Percentiles rank a stretch among this genome's conserved stretches.
phyloP scores from a whole-genome alignment of 35 echinoderm and acorn worm genomes.

The Heliocidaris erythrogramma region DNA sequence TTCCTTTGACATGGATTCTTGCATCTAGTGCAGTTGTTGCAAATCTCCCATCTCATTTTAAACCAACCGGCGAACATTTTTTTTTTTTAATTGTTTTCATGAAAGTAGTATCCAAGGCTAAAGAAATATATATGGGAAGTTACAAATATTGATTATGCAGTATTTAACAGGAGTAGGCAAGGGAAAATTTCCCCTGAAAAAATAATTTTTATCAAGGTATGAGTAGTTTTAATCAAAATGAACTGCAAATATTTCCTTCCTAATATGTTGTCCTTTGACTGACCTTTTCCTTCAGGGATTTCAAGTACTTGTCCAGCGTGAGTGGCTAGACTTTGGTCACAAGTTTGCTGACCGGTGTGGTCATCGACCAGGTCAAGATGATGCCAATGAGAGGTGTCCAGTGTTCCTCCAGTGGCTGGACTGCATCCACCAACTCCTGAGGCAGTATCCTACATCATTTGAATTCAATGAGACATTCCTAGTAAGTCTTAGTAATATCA shows the following conservation, averaged over 20 bases:
- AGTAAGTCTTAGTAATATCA: conserved; percentile 52
- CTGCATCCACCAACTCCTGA: conserved; percentile 82
- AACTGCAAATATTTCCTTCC: neutral
- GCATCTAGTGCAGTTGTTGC: too few species aligned
- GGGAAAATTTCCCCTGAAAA: too few species aligned
- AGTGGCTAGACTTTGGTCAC: conserved; percentile 93
- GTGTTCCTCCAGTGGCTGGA: conserved; percentile 95
- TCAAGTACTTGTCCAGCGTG: conserved; percentile 83
- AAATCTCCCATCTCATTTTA: too few species aligned
- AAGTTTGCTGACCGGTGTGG: conserved; percentile 93
- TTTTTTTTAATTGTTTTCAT: too few species aligned
- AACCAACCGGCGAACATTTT: too few species aligned
- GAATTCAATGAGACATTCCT: conserved; percentile 96
- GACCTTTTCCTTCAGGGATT: conserved; percentile 58
- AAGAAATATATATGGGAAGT: too few species aligned
- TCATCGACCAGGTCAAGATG: conserved; percentile 72
- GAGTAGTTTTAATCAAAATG: neutral
- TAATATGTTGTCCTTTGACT: neutral
- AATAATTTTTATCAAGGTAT: too few species aligned
- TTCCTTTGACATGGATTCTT: too few species aligned
- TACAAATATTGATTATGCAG: too few species aligned
- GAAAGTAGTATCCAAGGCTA: too few species aligned
- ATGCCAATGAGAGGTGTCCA: conserved; percentile 81
- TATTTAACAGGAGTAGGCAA: too few species aligned
- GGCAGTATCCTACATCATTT: conserved; percentile 89